Base-by-base conservation (phyloP, 2,888 invertebrate species). In the Cryptus viduatorius region DNA sequence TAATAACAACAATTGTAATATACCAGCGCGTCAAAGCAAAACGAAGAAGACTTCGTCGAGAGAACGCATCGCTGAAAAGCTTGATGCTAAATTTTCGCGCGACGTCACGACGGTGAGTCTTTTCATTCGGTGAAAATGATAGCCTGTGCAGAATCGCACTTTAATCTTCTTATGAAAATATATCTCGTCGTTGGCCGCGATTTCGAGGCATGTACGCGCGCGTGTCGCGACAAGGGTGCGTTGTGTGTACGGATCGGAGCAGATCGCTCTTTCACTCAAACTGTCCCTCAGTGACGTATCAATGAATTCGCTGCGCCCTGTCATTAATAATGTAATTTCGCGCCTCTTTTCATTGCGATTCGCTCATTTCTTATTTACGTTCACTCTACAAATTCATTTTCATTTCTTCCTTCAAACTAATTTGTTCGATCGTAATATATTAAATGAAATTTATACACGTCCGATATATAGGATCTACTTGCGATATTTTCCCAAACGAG, bases 131-230 rank as follows among this genome's bases (percentile, higher is more conserved):
- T 59, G 12, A 31, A n/a, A 59, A 59, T 31, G 1, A 31, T 14
- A 5, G 29, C 29, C 1, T 14, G 46, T 29, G 16, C 0, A 59
- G 59, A 59, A 31, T 67, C 31, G 16, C 4, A 37, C n/a, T 76
- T n/a, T 24, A 7, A 14, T 19, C 4, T 1, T 76, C 10, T 72
- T 71, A 67, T 78, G 72, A 65, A 69, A 78, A 67, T 50, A 65
- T 73, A 65, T 73, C 31, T 48, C 75, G 78, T 75, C 79, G 79
- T 84, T 82, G 79, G 84, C 84, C 37, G 82, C 84, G 76, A 84
- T 82, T 79, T 84, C 79, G 72, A 82, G 65, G 42, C 77, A 78
- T 77, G 73, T 53, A 73, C 72, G 75, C 67, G 71, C 79, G 82
- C 64, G 75, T 69, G 73, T 53, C 37, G 16, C 48, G 56, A 24